phyloP scores from a whole-genome alignment of 1,140 invertebrate species.

The Stenopsyche tienmushanensis region DNA sequence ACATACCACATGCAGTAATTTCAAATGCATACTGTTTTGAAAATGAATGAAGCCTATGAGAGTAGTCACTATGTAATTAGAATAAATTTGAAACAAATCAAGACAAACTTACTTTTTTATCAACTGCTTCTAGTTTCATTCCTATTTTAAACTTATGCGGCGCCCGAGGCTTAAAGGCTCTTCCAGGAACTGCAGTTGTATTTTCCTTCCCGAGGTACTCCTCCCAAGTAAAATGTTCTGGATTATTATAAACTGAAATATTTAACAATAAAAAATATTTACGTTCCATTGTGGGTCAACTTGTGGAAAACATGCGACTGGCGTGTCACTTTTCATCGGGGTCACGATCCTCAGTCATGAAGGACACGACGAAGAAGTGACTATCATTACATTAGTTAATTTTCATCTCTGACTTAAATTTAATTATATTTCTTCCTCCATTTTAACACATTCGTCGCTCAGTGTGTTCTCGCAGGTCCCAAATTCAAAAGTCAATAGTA shows the following conservation, averaged over 20 bases:
- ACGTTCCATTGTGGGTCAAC: too few relatives aligned
- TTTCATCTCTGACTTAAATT: too few relatives aligned
- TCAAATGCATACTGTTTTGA: background rate
- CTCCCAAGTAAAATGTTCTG: constrained; percentile 80
- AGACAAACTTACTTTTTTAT: constrained; percentile 66
- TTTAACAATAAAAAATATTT: constrained; percentile 30
- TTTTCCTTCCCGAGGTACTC: constrained; percentile 78
- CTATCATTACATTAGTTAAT: too few relatives aligned
- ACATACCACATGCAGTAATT: background rate
- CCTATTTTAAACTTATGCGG: constrained; percentile 80
- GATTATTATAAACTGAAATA: constrained; percentile 67
- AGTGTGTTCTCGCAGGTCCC: too few relatives aligned
- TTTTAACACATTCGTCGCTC: too few relatives aligned
- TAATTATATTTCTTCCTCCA: too few relatives aligned
- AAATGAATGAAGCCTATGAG: background rate
- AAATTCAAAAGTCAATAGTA: too few relatives aligned
- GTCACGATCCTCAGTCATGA: too few relatives aligned
- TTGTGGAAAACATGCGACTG: too few relatives aligned
- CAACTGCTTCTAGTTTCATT: constrained; percentile 91
- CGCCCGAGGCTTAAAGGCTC: constrained; percentile 78
- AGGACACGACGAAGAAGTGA: too few relatives aligned
- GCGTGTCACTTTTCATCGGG: too few relatives aligned
- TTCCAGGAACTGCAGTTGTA: constrained; percentile 73
- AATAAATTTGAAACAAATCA: background rate
- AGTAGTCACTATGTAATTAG: background rate